Evolutionary conservation across 1,140 invertebrate genomes (phyloP), one percentile per base, ranked within the genome.

Genomic region (Hyphantria cunea): DNA sequence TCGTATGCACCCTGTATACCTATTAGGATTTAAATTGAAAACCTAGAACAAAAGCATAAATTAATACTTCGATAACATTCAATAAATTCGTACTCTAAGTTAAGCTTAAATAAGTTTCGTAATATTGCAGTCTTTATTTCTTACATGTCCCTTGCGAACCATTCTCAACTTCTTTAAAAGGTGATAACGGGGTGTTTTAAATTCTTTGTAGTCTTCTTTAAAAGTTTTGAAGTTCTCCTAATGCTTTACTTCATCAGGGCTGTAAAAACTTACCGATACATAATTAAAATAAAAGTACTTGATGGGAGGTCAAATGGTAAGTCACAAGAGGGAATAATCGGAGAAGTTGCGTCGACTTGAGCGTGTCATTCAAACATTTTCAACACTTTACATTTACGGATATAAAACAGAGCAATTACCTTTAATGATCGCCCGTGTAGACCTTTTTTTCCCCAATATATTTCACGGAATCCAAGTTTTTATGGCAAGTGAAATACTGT

Each of bases 381-480:
- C 68, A 71, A 58, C 68, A 66, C 70, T 74, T 79, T 78, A 76
- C 76, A 76, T 72, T 75, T 74, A 75, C 68, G 74, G 71, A 70
- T 79, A 77, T 83, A 80, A 82, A 84, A 70, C 72, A 72, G 66
- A 70, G 74, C 80, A 83, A 82, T 85, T 78, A 82, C 78, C 70
- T 80, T 78, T 78, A 83, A 84, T 80, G 72, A 80, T 82, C 65
- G 68, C 70, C 64, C 74, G 69, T 74, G 70, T 77, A 74, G 74
- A 79, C 75, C 78, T 80, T 84, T 79, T 82, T 72, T 72, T 59
- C 72, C 72, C 73, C 70, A 72, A 85, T 84, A 82, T 81, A 80
- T 85, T 84, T 74, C 73, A 77, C 74, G 73, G 73, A 77, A 78
- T 76, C 74, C 72, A 83, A 82, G 69, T 83, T 84, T 86, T 84